Evolutionary conservation across 2,797 vertebrate species (phyloP).

Genomic region (Anguilla obscura): DNA sequence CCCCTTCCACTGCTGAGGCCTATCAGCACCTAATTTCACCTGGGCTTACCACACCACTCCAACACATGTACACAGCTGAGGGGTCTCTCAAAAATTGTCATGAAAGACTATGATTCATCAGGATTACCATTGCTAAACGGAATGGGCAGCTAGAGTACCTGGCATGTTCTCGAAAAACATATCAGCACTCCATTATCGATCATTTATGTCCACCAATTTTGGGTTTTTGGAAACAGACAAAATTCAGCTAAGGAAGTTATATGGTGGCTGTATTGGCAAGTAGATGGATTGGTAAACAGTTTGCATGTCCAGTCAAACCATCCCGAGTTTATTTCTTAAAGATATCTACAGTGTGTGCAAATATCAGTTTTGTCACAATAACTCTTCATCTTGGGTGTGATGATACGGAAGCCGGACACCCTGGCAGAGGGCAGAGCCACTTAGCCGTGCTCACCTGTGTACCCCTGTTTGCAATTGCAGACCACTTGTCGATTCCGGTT

Average conservation of each 20-base stretch:
- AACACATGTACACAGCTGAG: neutral
- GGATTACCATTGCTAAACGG: neutral
- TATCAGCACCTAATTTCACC: constrained; percentile 8
- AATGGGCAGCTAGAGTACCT: neutral
- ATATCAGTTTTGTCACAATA: neutral
- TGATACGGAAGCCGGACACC: neutral
- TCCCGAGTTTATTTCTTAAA: neutral
- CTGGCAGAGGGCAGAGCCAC: neutral
- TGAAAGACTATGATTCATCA: neutral
- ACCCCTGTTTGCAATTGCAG: constrained; percentile 91
- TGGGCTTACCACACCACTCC: constrained; percentile 17
- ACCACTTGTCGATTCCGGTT: constrained; percentile 79
- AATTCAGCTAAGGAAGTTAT: neutral
- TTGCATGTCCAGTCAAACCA: neutral
- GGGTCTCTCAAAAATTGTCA: neutral
- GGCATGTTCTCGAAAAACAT: neutral
- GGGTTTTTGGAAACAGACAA: neutral
- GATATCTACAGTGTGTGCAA: neutral
- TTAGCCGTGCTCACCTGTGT: constrained; percentile 77
- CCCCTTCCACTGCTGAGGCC: neutral
- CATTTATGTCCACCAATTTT: neutral
- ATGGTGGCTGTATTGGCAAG: neutral
- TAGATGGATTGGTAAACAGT: neutral
- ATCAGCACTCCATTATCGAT: neutral
- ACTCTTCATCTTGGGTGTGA: neutral